Evolutionary conservation across 2,797 vertebrate species (phyloP), one percentile per base, ranked within the genome.

Genomic region (Carduelis carduelis): DNA sequence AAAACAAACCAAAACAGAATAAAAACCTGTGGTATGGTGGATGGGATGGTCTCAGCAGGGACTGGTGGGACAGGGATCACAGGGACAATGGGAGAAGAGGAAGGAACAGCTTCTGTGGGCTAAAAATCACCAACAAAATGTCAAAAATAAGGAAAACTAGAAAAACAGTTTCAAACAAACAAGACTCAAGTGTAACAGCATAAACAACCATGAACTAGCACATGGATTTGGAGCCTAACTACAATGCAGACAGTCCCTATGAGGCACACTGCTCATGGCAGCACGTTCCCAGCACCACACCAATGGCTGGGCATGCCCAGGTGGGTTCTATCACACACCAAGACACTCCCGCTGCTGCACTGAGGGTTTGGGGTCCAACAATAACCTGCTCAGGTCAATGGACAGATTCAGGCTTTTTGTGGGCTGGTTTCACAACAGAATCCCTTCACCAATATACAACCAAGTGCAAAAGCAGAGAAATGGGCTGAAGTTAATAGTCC

Each of bases 41-140:
- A 96, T 98, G 97, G 97, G 97, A 98, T 98, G 98, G 97, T 98
- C 98, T 99, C 99, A 57, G 98, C 98, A 96, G 98, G 98, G 98
- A 98, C 98, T 96, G 99, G 99, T 97, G 98, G 98, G 98, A 99
- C 98, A 98, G 99, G 99, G 98, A 98, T 98, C 98, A 99, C 98
- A 85, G 99, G 99, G 98, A 98, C 99, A 99, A 98, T 98, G 98
- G 98, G 98, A 98, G 98, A 97, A 97, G 98, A 98, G 97, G 99
- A 98, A 98, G 98, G 98, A 98, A 98, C 98, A 95, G 98, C 98
- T 98, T 99, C 99, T 97, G 98, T 98, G 97, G 99, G 98, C 99
- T 99, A 98, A 98, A 99, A 98, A 97, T 97, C 93, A 98, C 93
- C 96, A 98, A 98, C 16, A 98, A 98, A 93, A 97, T 39, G 97